Conservation (phyloP, 2,113 vertebrate genomes). For the Salvelinus alpinus region DNA sequence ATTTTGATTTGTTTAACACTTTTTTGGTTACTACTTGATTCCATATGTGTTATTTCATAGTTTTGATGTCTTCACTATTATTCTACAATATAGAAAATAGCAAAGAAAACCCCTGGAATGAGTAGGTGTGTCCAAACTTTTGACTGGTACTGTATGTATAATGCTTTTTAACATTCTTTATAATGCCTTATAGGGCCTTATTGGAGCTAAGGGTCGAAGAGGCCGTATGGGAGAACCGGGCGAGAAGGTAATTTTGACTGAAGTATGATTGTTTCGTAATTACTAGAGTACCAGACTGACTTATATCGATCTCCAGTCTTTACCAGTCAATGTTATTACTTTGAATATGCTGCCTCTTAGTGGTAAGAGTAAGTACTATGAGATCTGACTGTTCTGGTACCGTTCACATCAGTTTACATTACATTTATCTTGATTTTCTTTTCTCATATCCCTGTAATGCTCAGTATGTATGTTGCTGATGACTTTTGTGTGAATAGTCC, state of each 20-base stretch:
- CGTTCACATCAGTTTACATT: not conserved
- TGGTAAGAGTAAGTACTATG: slow-evolving; percentile 10
- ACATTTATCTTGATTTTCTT: not conserved
- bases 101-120: no score
- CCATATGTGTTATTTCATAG: no score
- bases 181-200: slow-evolving; percentile 70
- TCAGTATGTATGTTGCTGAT: not conserved
- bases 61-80: no score
- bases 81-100: no score
- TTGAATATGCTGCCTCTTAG: slow-evolving; percentile 38
- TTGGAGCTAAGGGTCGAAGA: slow-evolving; percentile 69
- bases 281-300: not conserved
- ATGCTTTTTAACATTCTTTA: no score
- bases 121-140: no score
- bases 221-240: slow-evolving; percentile 81
- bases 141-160: not conserved
- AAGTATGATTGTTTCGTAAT: not conserved
- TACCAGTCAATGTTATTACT: not conserved
- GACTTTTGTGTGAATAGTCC: not conserved
- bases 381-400: not conserved
- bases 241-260: slow-evolving; percentile 73
- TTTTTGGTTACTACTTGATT: no score
- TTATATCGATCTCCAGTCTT: not conserved
- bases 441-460: no score
- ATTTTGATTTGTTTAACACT: no score